phyloP scores from a whole-genome alignment of 1,140 invertebrate species.

The Callitettix versicolor region DNA sequence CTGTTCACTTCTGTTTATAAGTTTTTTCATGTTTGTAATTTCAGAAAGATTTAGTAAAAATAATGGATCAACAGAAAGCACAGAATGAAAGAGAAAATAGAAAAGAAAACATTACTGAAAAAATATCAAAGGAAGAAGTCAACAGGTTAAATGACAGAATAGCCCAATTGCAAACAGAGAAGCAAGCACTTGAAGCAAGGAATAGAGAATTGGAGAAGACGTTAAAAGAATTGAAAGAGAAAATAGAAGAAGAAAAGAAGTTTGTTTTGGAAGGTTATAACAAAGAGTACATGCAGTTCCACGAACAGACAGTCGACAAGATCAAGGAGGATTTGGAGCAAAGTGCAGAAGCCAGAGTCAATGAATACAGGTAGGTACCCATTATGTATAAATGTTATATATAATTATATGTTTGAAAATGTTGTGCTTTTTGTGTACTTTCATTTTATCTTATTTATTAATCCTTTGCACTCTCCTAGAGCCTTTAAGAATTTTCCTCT shows the following conservation, averaged over 20 bases:
- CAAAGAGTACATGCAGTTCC: conserved; percentile 15
- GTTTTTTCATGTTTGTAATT: background rate
- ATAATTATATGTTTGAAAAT: too few species aligned
- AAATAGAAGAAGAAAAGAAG: conserved; percentile 7
- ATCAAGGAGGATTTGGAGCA: conserved; percentile 13
- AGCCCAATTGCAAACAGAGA: conserved; percentile 2
- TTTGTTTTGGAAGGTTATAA: background rate
- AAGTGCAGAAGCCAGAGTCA: conserved; percentile 4
- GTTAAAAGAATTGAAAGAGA: conserved; percentile 4
- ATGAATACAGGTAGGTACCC: conserved; percentile 9
- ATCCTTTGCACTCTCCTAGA: too few species aligned
- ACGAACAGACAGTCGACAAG: conserved; percentile 10
- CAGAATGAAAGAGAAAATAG: background rate
- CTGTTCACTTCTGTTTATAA: too few species aligned
- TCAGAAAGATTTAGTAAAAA: background rate
- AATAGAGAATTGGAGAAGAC: conserved; percentile 8
- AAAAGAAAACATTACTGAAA: conserved; percentile 7
- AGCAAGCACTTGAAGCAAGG: conserved; percentile 2
- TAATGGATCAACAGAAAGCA: background rate
- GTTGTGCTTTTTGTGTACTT: too few species aligned
- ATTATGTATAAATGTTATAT: too few species aligned
- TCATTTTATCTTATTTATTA: too few species aligned
- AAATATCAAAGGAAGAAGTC: conserved; percentile 8
- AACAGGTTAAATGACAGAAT: background rate
- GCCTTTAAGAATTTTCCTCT: too few species aligned